phyloP scores from a whole-genome alignment of 2,888 invertebrate genomes.

The Sabellastarte sp. region DNA sequence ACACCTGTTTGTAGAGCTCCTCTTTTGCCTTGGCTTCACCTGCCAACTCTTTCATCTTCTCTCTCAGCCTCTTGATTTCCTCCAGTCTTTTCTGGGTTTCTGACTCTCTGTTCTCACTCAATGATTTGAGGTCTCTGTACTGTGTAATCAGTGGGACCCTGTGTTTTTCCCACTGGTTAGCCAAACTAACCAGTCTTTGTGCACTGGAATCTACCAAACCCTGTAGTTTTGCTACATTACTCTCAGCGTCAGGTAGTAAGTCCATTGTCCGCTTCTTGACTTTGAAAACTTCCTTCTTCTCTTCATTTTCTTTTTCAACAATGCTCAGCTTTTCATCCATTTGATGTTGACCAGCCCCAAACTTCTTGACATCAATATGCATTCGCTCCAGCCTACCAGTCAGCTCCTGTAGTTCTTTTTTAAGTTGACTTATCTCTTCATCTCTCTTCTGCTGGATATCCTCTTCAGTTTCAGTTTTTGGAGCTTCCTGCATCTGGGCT shows the following conservation, averaged over 20 bases:
- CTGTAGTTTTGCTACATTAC: slow-evolving; percentile 54
- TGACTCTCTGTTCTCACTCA: slow-evolving; percentile 58
- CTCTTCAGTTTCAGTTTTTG: too few species aligned
- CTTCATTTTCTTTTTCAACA: slow-evolving; percentile 56
- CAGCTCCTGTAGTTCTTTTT: slow-evolving; percentile 44
- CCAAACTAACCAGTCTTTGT: slow-evolving; percentile 67
- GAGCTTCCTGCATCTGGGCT: too few species aligned
- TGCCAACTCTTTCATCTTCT: slow-evolving; percentile 67
- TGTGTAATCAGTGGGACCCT: slow-evolving; percentile 69
- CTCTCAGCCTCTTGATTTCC: slow-evolving; percentile 63
- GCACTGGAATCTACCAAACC: slow-evolving; percentile 66
- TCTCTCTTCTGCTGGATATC: slow-evolving; percentile 53
- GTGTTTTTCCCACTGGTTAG: slow-evolving; percentile 74
- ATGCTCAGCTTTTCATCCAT: slow-evolving; percentile 55
- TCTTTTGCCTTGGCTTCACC: slow-evolving; percentile 65
- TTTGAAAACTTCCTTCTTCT: slow-evolving; percentile 50
- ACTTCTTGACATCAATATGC: slow-evolving; percentile 49
- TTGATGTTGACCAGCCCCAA: slow-evolving; percentile 14
- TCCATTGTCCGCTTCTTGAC: slow-evolving; percentile 64
- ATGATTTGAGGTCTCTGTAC: slow-evolving; percentile 61
- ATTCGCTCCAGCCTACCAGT: slow-evolving; percentile 45
- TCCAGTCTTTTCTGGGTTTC: slow-evolving; percentile 65
- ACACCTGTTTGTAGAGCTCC: slow-evolving; percentile 63
- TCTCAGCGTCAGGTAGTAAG: slow-evolving; percentile 67
- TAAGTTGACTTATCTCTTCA: slow-evolving; percentile 48